Percentiles rank a stretch among this genome's conserved stretches.
These are phyloP conservation scores for Troglohyphantes excavatus DNA, from an alignment of 2,888 invertebrate genomes.

Conservation along the genomic window DNA sequence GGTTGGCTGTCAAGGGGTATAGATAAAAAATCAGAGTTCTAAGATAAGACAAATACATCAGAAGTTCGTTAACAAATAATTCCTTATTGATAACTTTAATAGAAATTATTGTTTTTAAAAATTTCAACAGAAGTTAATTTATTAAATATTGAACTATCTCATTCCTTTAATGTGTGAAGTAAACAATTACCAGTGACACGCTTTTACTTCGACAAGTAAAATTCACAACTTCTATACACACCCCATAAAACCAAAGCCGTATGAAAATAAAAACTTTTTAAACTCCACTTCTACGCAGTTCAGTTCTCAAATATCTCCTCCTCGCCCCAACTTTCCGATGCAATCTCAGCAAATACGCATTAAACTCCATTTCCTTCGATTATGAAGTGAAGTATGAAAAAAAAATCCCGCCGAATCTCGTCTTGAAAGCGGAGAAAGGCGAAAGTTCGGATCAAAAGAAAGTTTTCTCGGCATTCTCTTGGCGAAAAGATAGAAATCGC, in stretches of 20 bases:
- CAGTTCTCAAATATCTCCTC: slow-evolving; percentile 26
- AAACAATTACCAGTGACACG: background rate
- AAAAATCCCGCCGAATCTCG: background rate
- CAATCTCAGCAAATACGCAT: slow-evolving; percentile 24
- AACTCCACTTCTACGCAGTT: too few relatives aligned
- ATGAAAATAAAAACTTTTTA: too few relatives aligned
- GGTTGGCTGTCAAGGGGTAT: too few relatives aligned
- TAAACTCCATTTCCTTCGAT: slow-evolving; percentile 27
- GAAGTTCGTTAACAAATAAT: too few relatives aligned
- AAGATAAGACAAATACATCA: too few relatives aligned
- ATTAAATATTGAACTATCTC: too few relatives aligned
- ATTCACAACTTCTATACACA: background rate
- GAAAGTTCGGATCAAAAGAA: slow-evolving; percentile 1
- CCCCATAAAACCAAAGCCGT: too few relatives aligned
- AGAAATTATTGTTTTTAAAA: too few relatives aligned
- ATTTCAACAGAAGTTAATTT: too few relatives aligned
- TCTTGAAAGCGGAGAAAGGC: background rate
- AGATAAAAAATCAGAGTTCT: too few relatives aligned
- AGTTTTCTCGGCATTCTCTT: slow-evolving; percentile 24
- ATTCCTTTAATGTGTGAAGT: background rate
- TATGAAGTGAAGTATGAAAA: slow-evolving; percentile 23
- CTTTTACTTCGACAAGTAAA: background rate
- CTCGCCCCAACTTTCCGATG: slow-evolving; percentile 25
- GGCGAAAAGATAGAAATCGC: slow-evolving; percentile 21
- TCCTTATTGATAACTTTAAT: too few relatives aligned